Percentiles rank a stretch among this genome's conserved stretches.
phyloP scores from a whole-genome alignment of 2,113 vertebrate species.

The Myrmophylax atrothorax region DNA sequence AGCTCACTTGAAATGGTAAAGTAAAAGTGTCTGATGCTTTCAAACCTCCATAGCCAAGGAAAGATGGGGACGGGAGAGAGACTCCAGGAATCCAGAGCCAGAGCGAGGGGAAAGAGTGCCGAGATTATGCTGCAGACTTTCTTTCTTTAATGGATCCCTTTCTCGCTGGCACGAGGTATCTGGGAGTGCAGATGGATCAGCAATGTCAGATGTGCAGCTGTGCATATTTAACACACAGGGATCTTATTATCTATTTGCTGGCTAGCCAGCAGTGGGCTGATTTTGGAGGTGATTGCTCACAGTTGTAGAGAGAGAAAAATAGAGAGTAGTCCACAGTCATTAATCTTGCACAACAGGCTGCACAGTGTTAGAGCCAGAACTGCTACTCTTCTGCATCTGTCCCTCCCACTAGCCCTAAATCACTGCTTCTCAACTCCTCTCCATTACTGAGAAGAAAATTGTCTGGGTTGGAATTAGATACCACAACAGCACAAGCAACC shows the following conservation, averaged over 20 bases:
- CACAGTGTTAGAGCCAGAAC: constrained; percentile 1
- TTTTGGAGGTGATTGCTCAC: constrained; percentile 57
- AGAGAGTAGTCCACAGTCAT: constrained; percentile 45
- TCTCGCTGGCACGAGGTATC: constrained; percentile 15
- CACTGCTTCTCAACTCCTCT: constrained; percentile 24
- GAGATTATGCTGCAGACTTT: not conserved
- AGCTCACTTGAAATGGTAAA: not conserved
- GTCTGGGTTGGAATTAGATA: not conserved
- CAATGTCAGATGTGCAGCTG: constrained; percentile 61
- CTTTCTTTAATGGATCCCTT: constrained; percentile 45
- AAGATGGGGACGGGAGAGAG: not conserved
- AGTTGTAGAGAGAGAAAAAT: constrained; percentile 52
- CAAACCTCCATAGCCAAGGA: not conserved
- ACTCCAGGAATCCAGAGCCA: not conserved
- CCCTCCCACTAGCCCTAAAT: constrained; percentile 57
- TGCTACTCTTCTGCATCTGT: constrained; percentile 58
- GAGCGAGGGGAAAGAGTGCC: rapidly evolving
- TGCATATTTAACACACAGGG: constrained; percentile 67
- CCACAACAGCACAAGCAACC: not conserved
- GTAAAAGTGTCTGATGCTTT: not conserved
- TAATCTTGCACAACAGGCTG: constrained; percentile 67
- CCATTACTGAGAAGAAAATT: not conserved
- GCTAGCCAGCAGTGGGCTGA: constrained; percentile 50
- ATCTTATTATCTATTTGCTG: constrained; percentile 66
- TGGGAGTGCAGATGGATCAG: constrained; percentile 60